Base-by-base conservation (phyloP, 2,888 invertebrate species). In the Temnothorax rugatulus region DNA sequence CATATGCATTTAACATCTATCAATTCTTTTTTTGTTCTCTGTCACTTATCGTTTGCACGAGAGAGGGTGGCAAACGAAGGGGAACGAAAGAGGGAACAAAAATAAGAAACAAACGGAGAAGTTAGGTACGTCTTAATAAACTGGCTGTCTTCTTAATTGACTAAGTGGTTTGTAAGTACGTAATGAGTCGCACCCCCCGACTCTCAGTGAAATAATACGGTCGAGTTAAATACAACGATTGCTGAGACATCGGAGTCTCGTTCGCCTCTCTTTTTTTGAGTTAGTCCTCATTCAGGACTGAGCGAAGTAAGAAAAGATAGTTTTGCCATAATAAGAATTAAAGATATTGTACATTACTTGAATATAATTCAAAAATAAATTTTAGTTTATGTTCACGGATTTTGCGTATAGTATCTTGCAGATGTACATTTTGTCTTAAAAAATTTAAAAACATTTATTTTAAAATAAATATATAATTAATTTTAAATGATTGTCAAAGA, bases 91-190 rank as follows among this genome's bases (percentile, higher is more conserved):
- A 47, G 18, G n/a, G 68, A 69, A 41, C 41, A 57, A 57, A 84
- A 66, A 59, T 18, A n/a, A 64, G 9, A 73, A n/a, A 66, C 54
- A 47, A 25, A 50, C 29, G 44, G 1, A 34, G 18, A 38, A 54
- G 34, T 34, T 64, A 86, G 81, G 84, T 79, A 84, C 84, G 87
- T 90, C 88, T 93, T 94, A 94, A 94, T 94, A 94, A 93, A 92
- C 91, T 91, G 91, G 92, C 94, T 94, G 94, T 94, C 94, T 93
- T 93, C 93, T 93, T 94, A 94, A 94, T 94, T 94, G 94, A 94
- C 94, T 94, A 91, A 93, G 91, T 92, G 92, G 93, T 88, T 92
- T 91, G 90, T 91, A 88, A 89, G 85, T 88, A 86, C 86, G 85
- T 87, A 89, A 90, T 87, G 88, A 88, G 85, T 90, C 91, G 88